A percentile compares a stretch with the other conserved stretches of the same genome.
phyloP scores from a whole-genome alignment of 1,140 invertebrate species.

The Elysia chlorotica region DNA sequence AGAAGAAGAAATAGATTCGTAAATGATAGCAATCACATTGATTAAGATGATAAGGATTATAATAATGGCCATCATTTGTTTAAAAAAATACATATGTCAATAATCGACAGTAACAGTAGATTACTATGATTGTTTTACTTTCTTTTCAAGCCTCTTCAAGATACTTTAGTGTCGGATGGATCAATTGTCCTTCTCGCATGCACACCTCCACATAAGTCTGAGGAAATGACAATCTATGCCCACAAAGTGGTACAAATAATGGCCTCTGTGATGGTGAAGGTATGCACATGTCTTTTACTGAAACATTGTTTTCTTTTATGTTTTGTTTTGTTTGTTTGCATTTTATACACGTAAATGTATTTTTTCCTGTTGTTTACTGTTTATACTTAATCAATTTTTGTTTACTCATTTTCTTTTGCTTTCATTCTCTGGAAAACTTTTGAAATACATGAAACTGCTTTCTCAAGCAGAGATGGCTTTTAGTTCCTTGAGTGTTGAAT shows the following conservation, averaged over 20 bases:
- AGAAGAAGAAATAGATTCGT: too few species aligned
- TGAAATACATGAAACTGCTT: too few species aligned
- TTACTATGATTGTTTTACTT: not conserved
- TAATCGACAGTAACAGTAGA: not conserved
- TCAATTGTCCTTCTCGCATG: slow-evolving; percentile 22
- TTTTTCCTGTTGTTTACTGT: not conserved
- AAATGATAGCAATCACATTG: too few species aligned
- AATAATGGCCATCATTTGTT: too few species aligned
- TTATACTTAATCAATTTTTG: too few species aligned
- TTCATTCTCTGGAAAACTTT: too few species aligned
- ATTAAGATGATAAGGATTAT: too few species aligned
- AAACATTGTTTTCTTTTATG: not conserved
- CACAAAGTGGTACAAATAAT: slow-evolving; percentile 19
- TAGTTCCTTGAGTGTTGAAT: too few species aligned
- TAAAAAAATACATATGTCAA: not conserved
- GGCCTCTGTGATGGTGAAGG: slow-evolving; percentile 6
- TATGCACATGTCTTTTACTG: not conserved
- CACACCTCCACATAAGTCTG: not conserved
- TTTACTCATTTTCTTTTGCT: too few species aligned
- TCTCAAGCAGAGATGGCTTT: too few species aligned
- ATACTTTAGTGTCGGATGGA: slow-evolving; percentile 16
- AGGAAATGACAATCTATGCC: not conserved
- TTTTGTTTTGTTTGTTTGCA: not conserved
- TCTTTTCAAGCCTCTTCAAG: slow-evolving; percentile 15
- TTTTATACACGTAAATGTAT: not conserved